phyloP scores from a whole-genome alignment of 1,140 invertebrate species.

The Dendrolimus kikuchii region DNA sequence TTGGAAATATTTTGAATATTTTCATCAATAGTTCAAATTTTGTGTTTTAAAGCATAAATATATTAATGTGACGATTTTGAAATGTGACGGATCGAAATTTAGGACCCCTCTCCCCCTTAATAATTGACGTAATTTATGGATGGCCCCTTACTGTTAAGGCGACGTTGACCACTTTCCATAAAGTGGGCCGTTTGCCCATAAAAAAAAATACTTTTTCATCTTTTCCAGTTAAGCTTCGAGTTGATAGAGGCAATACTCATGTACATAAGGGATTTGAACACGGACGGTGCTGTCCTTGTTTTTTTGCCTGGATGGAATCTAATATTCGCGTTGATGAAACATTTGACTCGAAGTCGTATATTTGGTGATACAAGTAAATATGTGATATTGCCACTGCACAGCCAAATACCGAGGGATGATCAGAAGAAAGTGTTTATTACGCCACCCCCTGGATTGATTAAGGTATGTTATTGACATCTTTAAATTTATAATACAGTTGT shows the following conservation, averaged over 20 bases:
- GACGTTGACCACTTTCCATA: neutral
- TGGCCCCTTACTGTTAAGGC: neutral
- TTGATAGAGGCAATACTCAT: constrained; percentile 87
- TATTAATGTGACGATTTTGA: no score
- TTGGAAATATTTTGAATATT: no score
- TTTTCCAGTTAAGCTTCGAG: constrained; percentile 88
- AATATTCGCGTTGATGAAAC: constrained; percentile 93
- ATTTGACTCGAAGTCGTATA: constrained; percentile 82
- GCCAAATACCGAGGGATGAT: constrained; percentile 91
- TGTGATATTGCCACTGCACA: constrained; percentile 88
- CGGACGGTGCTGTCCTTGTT: constrained; percentile 89
- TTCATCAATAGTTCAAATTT: neutral
- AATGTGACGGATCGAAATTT: no score
- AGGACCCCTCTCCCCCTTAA: neutral
- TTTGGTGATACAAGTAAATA: constrained; percentile 80
- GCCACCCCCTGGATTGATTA: constrained; percentile 74
- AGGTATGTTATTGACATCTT: constrained; percentile 29
- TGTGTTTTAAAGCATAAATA: no score
- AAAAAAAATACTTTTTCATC: constrained; percentile 4
- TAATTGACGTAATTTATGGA: neutral
- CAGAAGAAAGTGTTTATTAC: constrained; percentile 90
- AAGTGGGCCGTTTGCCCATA: neutral
- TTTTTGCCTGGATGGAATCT: constrained; percentile 97
- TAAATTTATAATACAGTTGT: constrained; percentile 2
- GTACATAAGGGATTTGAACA: constrained; percentile 82